phyloP scores from a whole-genome alignment of 1,140 invertebrate genomes.

The Belonocnema kinseyi region DNA sequence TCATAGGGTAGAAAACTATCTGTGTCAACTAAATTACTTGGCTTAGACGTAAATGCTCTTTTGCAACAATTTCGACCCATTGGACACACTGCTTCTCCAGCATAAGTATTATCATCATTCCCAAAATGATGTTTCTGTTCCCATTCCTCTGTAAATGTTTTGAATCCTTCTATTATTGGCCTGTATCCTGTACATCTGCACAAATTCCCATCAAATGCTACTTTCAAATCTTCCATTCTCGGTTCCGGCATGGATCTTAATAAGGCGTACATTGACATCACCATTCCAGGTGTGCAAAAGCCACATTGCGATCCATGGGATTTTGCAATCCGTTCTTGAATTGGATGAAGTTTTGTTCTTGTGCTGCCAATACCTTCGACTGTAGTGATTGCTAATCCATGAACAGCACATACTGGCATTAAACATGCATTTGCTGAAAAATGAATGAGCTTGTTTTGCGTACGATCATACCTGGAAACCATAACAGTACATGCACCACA shows the following conservation, averaged over 20 bases:
- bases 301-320: constrained; percentile 93
- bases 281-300: constrained; percentile 94
- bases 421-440: constrained; percentile 90
- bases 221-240: constrained; percentile 85
- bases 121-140: constrained; percentile 69
- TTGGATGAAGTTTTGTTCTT: constrained; percentile 84
- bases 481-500: constrained; percentile 97
- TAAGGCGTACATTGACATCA: constrained; percentile 95
- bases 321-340: constrained; percentile 91
- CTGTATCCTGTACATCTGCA: constrained; percentile 94
- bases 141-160: constrained; percentile 89
- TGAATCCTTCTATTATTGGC: constrained; percentile 92
- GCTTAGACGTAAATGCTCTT: constrained; percentile 64
- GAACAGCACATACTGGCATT: constrained; percentile 87
- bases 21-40: constrained; percentile 78
- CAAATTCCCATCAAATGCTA: constrained; percentile 90
- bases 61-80: constrained; percentile 80
- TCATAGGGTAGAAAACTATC: constrained; percentile 88
- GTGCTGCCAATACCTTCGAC: constrained; percentile 91
- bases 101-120: constrained; percentile 33
- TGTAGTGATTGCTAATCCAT: constrained; percentile 91
- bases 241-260: constrained; percentile 81
- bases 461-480: constrained; percentile 86
- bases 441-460: constrained; percentile 80
- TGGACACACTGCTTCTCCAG: constrained; percentile 69